Evolutionary conservation across 2,888 invertebrate species (phyloP), one percentile per base, ranked within the genome.

Genomic region (Deilephila elpenor): DNA sequence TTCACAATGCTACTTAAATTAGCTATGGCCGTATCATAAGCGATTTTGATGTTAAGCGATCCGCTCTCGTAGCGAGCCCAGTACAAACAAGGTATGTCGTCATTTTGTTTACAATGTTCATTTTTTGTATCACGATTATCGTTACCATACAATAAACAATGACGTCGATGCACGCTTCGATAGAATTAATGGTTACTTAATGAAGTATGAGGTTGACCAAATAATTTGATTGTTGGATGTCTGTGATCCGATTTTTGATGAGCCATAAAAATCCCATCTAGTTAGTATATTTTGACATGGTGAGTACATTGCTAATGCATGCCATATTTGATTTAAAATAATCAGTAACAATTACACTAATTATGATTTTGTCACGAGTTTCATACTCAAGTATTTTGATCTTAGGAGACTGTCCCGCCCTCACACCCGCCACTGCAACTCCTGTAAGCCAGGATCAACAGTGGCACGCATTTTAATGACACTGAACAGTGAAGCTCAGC

Each of bases 1-100:
- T 89, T 88, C 88, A 94, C 94, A 94, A 94, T 94, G 94, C 94
- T 94, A 94, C 94, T 89, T 94, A 94, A 94, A 94, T 94, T 94
- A 94, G 94, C 92, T 92, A 89, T 85, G 89, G 91, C 87, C 87
- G 88, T 90, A 90, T 88, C 88, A 86, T 88, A 85, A 85, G 86
- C 85, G 84, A 85, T 88, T 88, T 87, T 83, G 86, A 89, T 87
- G 84, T 85, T 85, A 85, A 86, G 86, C 89, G 86, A 84, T 82
- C 82, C 83, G 79, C 82, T 84, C 78, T 79, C 79, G 76, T 78
- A 82, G 75, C 82, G 80, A 83, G 79, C 83, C 84, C 88, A 91
- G 86, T 83, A 87, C 88, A 89, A 89, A 89, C 88, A 89, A 87
- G 89, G 85, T 83, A 82, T 81, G 86, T 83, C 87, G 84, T 87